Base-by-base conservation (phyloP, 2,888 invertebrate species). In the Rhingia rostrata region DNA sequence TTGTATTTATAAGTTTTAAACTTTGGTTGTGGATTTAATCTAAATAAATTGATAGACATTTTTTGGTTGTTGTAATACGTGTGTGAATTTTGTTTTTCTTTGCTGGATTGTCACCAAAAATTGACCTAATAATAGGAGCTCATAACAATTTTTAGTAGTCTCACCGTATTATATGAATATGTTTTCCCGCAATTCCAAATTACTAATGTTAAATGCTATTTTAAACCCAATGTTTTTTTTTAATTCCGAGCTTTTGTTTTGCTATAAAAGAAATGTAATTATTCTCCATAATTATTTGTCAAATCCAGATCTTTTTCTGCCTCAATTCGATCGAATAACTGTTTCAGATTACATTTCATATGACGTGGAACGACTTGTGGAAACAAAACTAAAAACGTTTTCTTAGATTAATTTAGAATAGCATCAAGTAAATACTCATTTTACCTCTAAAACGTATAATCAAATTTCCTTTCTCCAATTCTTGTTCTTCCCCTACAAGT, bases 381-480 rank as follows among this genome's bases (percentile, higher is more conserved):
- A 86, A 92, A 93, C 0, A 87, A 87, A 5, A 92, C 74, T 61
- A 9, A 78, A 67, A 78, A 45, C 10, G 45, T 0, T 35, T 14
- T 35, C n/a, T n/a, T 4, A 22, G 22, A 1, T 30, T 6, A 39
- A 66, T 39, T 22, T 6, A 12, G 41, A 69, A 64, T 53, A 14
- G 35, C 51, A 2, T 3, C 58, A 35, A 51, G 6, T 7, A 43
- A 63, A 6, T 7, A 2, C 6, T 1, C 4, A 30, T 3, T 82
- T 79, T 87, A 91, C 91, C 92, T 66, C 93, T 91, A 89, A 97
- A 97, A 70, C 93, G 92, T 86, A 97, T 93, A 53, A 95, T 93
- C 49, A 97, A 91, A 88, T 95, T 93, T 7, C 97, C 96, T 54
- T 37, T 81, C 10, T 87, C 84, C 14, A 86, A 37, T 32, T 87